phyloP scores from a whole-genome alignment of 2,113 vertebrate species.

The Cathartes aura region DNA sequence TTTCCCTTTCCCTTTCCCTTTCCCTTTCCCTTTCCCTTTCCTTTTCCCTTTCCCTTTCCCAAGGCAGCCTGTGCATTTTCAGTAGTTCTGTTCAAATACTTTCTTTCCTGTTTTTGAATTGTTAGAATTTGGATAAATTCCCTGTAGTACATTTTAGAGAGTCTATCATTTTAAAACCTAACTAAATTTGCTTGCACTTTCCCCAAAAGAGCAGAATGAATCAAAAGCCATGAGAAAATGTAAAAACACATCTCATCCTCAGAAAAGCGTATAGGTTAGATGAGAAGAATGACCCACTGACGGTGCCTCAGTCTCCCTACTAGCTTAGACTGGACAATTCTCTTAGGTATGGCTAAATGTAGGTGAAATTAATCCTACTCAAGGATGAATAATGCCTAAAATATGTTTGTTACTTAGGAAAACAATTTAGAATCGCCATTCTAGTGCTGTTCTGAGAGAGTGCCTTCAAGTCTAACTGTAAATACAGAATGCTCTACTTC shows the following conservation, averaged over 20 bases:
- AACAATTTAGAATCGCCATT: neutral
- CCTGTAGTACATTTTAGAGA: neutral
- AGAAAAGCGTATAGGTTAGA: neutral
- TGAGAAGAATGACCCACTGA: neutral
- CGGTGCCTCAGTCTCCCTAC: neutral
- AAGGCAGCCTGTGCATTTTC: neutral
- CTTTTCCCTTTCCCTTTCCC: neutral
- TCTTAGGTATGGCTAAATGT: neutral
- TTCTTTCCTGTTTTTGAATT: neutral
- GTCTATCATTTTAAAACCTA: rapidly evolving
- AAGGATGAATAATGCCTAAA: neutral
- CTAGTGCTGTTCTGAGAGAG: neutral
- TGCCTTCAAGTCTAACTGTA: neutral
- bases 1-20: no score
- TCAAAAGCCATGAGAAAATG: neutral
- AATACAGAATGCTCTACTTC: neutral
- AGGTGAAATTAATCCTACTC: neutral
- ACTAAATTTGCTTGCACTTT: neutral
- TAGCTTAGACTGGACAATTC: neutral
- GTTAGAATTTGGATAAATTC: neutral
- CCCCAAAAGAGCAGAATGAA: neutral
- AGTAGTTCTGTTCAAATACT: neutral
- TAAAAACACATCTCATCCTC: neutral
- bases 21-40: neutral
- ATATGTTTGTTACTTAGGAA: neutral